Evolutionary conservation across 2,113 vertebrate genomes (phyloP).

Genomic region (Cynocephalus volans): DNA sequence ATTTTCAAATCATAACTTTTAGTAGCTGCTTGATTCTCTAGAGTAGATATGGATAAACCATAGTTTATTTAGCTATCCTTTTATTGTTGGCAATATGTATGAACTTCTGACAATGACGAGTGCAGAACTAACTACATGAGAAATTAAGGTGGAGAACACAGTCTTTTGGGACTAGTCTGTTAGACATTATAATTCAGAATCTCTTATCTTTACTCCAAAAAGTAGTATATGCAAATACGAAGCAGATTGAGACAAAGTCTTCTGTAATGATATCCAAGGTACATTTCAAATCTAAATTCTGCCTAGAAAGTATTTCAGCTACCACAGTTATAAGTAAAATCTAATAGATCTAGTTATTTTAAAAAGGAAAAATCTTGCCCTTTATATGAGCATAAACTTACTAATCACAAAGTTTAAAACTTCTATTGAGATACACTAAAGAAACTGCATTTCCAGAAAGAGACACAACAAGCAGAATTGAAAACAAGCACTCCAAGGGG

Average conservation of each 20-base stretch:
- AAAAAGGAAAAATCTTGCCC: neutral
- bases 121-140: neutral
- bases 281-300: constrained; percentile 17
- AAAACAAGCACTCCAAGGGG: neutral
- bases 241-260: neutral
- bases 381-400: neutral
- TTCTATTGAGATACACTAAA: neutral
- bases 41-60: neutral
- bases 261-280: neutral
- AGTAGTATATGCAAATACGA: neutral
- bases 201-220: neutral
- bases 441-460: neutral
- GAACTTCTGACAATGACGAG: neutral
- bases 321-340: neutral
- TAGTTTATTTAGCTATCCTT: neutral
- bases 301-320: constrained; percentile 29
- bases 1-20: constrained; percentile 34
- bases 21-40: neutral
- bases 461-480: neutral
- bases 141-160: neutral
- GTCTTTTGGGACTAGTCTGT: neutral
- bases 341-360: neutral
- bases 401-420: neutral
- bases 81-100: neutral
- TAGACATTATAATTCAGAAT: neutral